These are phyloP conservation scores for Xanthostigma xanthostigma DNA, from an alignment of 2,888 invertebrate genomes.

Conservation along the genomic window DNA sequence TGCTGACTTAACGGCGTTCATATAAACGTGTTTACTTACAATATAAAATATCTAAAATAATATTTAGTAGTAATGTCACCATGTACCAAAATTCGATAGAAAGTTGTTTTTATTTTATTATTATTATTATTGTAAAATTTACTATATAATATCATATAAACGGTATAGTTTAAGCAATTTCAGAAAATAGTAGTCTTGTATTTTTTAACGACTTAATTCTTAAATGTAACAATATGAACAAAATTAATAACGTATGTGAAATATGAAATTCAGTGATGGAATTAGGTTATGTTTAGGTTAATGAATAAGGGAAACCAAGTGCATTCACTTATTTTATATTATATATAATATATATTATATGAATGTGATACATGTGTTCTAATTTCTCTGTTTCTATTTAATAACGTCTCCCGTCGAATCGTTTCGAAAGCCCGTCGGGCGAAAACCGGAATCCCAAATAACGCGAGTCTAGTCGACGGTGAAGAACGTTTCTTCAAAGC, in stretches of 20 bases:
- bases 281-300: too few relatives aligned
- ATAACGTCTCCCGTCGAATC: too few relatives aligned
- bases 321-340: constrained; percentile 3
- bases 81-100: constrained; percentile 22
- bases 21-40: neutral
- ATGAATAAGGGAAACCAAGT: neutral
- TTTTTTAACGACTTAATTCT: neutral
- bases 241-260: neutral
- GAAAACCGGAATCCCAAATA: too few relatives aligned
- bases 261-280: too few relatives aligned
- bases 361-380: neutral
- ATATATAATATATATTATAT: constrained; percentile 9
- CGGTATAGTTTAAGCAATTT: neutral
- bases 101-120: constrained; percentile 22
- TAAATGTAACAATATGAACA: neutral
- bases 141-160: neutral
- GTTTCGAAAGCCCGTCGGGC: too few relatives aligned
- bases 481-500: too few relatives aligned
- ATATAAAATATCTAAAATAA: neutral
- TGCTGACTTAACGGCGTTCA: neutral
- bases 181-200: neutral
- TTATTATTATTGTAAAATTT: constrained; percentile 8
- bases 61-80: neutral
- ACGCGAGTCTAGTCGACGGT: too few relatives aligned
- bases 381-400: too few relatives aligned